Evolutionary conservation across 2,888 invertebrate genomes (phyloP), one percentile per base, ranked within the genome.

Genomic region (Ischnura elegans): DNA sequence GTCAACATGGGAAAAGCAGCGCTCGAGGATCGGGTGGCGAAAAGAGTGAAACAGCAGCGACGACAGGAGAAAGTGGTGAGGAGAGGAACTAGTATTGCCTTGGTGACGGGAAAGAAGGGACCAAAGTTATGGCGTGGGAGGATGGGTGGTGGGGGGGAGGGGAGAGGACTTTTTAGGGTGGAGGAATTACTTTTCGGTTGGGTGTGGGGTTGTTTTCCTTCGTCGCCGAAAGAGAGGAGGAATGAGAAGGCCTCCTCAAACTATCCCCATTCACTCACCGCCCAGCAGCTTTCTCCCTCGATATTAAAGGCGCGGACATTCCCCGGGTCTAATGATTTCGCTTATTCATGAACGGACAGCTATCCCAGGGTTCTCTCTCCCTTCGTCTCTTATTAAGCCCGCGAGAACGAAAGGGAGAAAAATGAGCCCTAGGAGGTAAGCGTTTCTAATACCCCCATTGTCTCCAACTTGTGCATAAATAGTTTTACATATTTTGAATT

Each of bases 291-390:
- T 47, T 13, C 85, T 43, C 86, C n/a, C 86, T n/a, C 86, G 25
- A 86, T 43, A 46, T 46, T 46, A 86, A 86, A n/a, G 45, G 86
- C 76, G 36, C 29, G 25, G 13, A 36, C 76, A 76, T 76, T 76
- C 76, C 76, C 25, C 16, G n/a, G 61, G 10, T n/a, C 76, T 36
- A 76, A 76, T 76, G 76, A 76, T 76, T 76, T 76, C 36, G 76
- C 29, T 29, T 76, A 76, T 76, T 76, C 86, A 46, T 45, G 45
- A 45, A 86, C 43, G 86, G 86, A 43, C 76, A 46, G 86, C 86
- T 45, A 86, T 86, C 86, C 25, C 6, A 45, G 19, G 45, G 45
- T 45, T 21, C 43, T 19, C 43, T 46, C 25, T 66, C 29, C 0
- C 66, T 66, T 6, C 29, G 6, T 4, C 13, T 76, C 76, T 76